Percentiles rank a stretch among this genome's conserved stretches.
phyloP scores from a whole-genome alignment of 2,797 vertebrate species.

The Tamandua tetradactyla region DNA sequence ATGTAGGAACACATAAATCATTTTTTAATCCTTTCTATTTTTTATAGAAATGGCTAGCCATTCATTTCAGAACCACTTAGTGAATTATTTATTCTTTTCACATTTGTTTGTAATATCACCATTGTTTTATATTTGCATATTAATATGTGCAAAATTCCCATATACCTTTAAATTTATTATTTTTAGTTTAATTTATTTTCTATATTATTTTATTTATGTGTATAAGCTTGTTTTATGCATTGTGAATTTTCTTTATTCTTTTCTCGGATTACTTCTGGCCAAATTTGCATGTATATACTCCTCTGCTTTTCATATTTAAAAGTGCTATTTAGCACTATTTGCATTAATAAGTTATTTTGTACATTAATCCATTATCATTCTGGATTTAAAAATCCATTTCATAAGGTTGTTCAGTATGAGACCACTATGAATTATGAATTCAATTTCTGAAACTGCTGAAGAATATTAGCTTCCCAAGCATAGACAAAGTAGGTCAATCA shows the following conservation, averaged over 20 bases:
- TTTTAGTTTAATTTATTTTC: no score
- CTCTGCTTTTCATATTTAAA: not conserved
- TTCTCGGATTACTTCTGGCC: not conserved
- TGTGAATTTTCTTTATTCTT: not conserved
- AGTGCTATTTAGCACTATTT: no score
- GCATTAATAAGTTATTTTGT: not conserved
- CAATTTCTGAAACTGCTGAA: not conserved
- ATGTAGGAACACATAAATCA: not conserved
- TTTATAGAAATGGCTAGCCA: not conserved
- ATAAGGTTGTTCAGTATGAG: not conserved
- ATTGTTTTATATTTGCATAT: not conserved
- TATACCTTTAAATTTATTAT: conserved; percentile 3
- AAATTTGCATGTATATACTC: not conserved
- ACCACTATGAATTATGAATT: not conserved
- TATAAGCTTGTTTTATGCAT: not conserved
- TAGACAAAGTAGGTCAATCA: not conserved
- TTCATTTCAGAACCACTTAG: not conserved
- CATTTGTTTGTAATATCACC: conserved; percentile 6
- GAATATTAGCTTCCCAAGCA: not conserved
- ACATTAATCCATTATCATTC: not conserved
- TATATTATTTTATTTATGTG: not conserved
- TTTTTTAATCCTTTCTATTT: not conserved
- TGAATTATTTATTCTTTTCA: not conserved
- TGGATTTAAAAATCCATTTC: not conserved
- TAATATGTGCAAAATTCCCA: not conserved